Base-by-base conservation (phyloP, 2,797 vertebrate genomes). In the Acrossocheilus fasciatus region DNA sequence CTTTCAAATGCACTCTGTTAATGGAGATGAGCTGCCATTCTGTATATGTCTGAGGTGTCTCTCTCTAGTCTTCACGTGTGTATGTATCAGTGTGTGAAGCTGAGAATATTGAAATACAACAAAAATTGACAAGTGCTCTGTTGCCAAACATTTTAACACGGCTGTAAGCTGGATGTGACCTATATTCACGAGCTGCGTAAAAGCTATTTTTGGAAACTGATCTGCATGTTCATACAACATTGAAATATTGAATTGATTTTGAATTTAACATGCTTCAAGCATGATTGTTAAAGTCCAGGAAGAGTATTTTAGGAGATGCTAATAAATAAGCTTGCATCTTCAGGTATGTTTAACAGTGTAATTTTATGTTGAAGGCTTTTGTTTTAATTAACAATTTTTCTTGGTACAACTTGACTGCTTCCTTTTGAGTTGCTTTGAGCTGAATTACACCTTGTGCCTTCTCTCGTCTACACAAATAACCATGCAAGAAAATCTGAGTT, bases 381-480 rank as follows among this genome's bases (percentile, higher is more conserved):
- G 10, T 62, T 47, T 83, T 26, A 74, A 6, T 45, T 47, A 83
- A 64, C 57, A 8, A 3, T 15, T 73, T 20, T 74, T 5, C 7
- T 36, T 34, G 6, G 12, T 8, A 57, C 14, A 17, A 15, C 52
- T 15, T 59, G 34, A 4, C 5, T 17, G 12, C 14, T 26, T 83
- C 6, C 0, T 45, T 54, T 59, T 57, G 5, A 43, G 4, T 26
- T 26, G 14, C 50, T 43, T 43, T 82, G 1, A 82, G 66, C 45
- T 70, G 66, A 70, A 26, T 69, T 36, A 88, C 80, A 88, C 89
- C 85, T 89, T 73, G 87, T 82, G 88, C 86, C 88, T 87, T 76
- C 89, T 89, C 3, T 54, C 34, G 30, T 43, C 50, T 59, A 15
- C 26, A 64, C 64, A 59, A 23, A 52, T 30, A 68, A 68, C 57